These are phyloP conservation scores for Oxycera nigricornis DNA, from an alignment of 2,888 invertebrate species.

Conservation along the genomic window DNA sequence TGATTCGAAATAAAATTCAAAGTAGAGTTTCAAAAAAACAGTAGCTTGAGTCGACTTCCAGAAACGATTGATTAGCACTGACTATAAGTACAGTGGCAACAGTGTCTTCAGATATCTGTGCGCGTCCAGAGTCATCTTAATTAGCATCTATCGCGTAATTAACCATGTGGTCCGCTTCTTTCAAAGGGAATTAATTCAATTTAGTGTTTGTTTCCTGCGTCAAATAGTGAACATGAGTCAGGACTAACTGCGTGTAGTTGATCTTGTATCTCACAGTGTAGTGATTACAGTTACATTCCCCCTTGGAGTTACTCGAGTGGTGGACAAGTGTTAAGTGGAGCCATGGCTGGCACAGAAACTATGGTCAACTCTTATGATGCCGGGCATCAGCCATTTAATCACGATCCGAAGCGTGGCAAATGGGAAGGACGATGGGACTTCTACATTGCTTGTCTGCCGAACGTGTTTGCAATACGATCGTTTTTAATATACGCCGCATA, in stretches of 20 bases:
- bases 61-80: no score
- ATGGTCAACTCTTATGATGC: conserved; percentile 57
- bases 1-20: no score
- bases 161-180: not conserved
- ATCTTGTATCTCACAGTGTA: not conserved
- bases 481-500: not conserved
- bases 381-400: conserved; percentile 57
- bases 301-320: not conserved
- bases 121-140: no score
- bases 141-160: conserved; percentile 22
- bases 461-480: conserved; percentile 80
- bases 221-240: not conserved
- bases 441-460: conserved; percentile 79
- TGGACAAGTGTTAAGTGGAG: not conserved
- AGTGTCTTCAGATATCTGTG: no score
- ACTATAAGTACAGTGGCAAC: no score
- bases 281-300: not conserved
- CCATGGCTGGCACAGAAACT: conserved; percentile 48
- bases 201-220: not conserved
- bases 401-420: conserved; percentile 65
- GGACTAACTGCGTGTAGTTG: not conserved
- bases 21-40: no score
- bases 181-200: conserved; percentile 28
- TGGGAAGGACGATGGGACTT: conserved; percentile 81
- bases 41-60: no score